Conservation (phyloP, 1,140 invertebrate genomes). For the Pararge aegeria region DNA sequence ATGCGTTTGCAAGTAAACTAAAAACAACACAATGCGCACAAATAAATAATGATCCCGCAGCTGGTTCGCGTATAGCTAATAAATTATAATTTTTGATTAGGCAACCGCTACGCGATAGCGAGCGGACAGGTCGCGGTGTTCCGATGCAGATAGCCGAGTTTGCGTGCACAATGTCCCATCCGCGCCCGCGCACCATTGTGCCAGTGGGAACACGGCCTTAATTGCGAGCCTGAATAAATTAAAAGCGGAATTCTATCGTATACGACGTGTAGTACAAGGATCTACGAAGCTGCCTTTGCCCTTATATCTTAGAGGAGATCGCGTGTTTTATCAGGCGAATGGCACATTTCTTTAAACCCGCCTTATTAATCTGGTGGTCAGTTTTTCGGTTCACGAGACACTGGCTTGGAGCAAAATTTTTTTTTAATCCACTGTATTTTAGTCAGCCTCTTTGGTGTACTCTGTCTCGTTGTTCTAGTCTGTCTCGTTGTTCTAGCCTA, state of each 20-base stretch:
- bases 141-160: slow-evolving; percentile 65
- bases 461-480: too few species aligned
- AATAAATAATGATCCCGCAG: slow-evolving; percentile 17
- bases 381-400: too few species aligned
- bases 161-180: slow-evolving; percentile 67
- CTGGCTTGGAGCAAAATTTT: too few species aligned
- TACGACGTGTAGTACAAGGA: slow-evolving; percentile 35
- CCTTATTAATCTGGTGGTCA: too few species aligned
- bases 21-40: slow-evolving; percentile 16
- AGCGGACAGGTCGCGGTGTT: slow-evolving; percentile 41
- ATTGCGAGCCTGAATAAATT: slow-evolving; percentile 74
- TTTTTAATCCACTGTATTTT: too few species aligned
- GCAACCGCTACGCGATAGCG: slow-evolving; percentile 36
- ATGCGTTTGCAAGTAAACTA: not conserved
- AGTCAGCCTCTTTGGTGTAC: too few species aligned
- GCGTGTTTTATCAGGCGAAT: not conserved
- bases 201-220: slow-evolving; percentile 66
- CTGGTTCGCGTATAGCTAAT: slow-evolving; percentile 25
- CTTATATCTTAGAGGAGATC: not conserved
- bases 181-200: slow-evolving; percentile 62
- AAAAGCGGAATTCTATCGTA: slow-evolving; percentile 66
- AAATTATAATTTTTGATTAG: slow-evolving; percentile 49
- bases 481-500: too few species aligned
- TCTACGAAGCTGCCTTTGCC: slow-evolving; percentile 32
- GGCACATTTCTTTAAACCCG: not conserved